Evolutionary conservation across 2,113 vertebrate genomes (phyloP), one percentile per base, ranked within the genome.

Genomic region (Ammodytes marinus): DNA sequence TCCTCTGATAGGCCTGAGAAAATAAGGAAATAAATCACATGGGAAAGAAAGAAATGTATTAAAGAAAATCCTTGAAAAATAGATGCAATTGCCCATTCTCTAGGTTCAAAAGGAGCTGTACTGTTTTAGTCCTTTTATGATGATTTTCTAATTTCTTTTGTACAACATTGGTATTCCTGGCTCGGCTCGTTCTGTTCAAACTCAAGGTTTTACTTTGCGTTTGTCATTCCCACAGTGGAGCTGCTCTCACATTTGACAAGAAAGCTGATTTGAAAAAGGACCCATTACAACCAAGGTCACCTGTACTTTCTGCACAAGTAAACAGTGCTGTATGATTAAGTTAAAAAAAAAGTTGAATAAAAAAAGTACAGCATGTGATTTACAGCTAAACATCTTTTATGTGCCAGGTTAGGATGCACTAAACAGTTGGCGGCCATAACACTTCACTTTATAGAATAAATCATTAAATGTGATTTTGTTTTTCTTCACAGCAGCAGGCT

Each of bases 1-100:
- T 95, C 43, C 95, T 95, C 42, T 96, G 94, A n/a, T 99, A 99
- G 7, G 98, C 98, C 98, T 99, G 15, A 63, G 58, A 35, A 45
- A 1, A 27, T 19, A 17, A 4, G 65, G 53, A 53, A 53, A 64
- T 11, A n/a, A 47, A 39, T 5, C 10, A 52, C 7, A 42, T 14
- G 35, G 47, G 14, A 9, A 42, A 53, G 0, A 70, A 47, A 40
- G 8, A 17, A 12, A 50, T 8, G 4, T 35, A 2, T 42, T 0
- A 27, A 7, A 14, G 35, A 35, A 4, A 45, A 10, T 27, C 27
- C 27, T 27, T 27, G 27, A 27, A 27, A 27, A 27, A 27, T 27
- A 27, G 27, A 27, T 27, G 27, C 27, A 27, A 27, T 6, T 50
- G 43, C 37, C 7, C 37, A 40, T 66, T 46, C 8, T 59, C 17